A percentile compares a stretch with the other conserved stretches of the same genome.
Evolutionary conservation across 23 tunicate genomes (phyloP).

Genomic region (Botrylloides violaceus): DNA sequence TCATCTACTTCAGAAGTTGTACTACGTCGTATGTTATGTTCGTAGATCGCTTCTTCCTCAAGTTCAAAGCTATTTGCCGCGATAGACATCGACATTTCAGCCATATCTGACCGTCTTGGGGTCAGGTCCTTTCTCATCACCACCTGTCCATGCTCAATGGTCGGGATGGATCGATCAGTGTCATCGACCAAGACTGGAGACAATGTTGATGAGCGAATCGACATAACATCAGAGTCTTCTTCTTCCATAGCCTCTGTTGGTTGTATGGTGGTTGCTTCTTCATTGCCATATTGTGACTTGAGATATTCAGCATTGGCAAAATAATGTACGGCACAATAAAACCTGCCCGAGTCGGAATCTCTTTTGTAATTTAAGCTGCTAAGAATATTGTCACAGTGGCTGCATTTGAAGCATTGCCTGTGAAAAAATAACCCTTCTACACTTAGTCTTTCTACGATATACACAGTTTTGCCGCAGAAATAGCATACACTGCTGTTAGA

Average conservation of each 20-base stretch:
- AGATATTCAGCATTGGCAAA: conserved; percentile 33
- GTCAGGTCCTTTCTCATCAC: conserved; percentile 16
- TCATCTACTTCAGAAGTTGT: neutral
- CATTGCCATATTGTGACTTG: neutral
- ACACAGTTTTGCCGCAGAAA: conserved; percentile 68
- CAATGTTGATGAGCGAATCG: neutral
- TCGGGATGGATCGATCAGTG: conserved; percentile 5
- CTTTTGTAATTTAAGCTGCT: conserved; percentile 41
- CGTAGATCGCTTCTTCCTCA: neutral
- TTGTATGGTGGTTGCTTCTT: neutral
- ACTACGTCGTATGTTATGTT: conserved; percentile 24
- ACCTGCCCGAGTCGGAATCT: conserved; percentile 45
- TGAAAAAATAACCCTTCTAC: conserved; percentile 88
- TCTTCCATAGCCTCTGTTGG: neutral
- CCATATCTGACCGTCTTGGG: conserved; percentile 26
- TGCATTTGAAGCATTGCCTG: conserved; percentile 86
- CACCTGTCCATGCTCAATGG: conserved; percentile 20
- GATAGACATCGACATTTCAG: neutral
- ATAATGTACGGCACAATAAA: conserved; percentile 40
- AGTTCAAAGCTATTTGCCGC: neutral
- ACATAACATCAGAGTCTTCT: neutral
- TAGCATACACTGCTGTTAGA: conserved; percentile 51
- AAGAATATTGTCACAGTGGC: conserved; percentile 50
- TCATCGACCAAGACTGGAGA: neutral
- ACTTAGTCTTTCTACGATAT: conserved; percentile 70